phyloP scores from a whole-genome alignment of 2,888 invertebrate species.

The Bombyx huttoni region DNA sequence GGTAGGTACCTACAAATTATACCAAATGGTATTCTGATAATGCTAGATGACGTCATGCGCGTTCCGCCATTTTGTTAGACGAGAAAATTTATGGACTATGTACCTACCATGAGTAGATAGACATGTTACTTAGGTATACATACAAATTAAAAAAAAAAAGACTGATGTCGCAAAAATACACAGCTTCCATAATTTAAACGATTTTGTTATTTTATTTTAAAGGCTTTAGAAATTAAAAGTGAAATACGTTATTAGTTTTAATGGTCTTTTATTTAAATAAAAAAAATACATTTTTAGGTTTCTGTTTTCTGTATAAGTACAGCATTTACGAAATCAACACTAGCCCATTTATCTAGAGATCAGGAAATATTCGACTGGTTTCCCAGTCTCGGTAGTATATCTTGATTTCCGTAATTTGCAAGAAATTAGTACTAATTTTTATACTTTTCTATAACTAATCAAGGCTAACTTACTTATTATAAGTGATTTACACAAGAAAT shows the following conservation, averaged over 20 bases:
- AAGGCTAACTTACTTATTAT: neutral
- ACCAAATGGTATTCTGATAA: neutral
- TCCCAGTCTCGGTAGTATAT: neutral
- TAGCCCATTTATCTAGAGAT: constrained; percentile 57
- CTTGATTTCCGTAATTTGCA: neutral
- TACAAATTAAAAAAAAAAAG: neutral
- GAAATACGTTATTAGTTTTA: constrained; percentile 23
- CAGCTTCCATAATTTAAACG: too few species aligned
- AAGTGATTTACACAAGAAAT: neutral
- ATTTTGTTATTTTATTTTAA: too few species aligned
- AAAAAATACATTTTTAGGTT: constrained; percentile 68
- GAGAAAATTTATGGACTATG: neutral
- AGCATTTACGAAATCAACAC: constrained; percentile 65
- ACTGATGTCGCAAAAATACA: too few species aligned
- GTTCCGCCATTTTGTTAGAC: neutral
- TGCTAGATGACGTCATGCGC: neutral
- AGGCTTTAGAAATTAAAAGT: neutral
- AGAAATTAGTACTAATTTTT: neutral
- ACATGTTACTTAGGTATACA: neutral
- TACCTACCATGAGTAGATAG: neutral
- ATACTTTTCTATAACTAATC: neutral
- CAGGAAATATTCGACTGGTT: constrained; percentile 24
- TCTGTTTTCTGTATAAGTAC: constrained; percentile 57
- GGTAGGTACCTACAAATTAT: neutral
- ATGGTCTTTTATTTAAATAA: constrained; percentile 66